phyloP scores from a whole-genome alignment of 2,113 vertebrate species.

The Tragelaphus strepsiceros region DNA sequence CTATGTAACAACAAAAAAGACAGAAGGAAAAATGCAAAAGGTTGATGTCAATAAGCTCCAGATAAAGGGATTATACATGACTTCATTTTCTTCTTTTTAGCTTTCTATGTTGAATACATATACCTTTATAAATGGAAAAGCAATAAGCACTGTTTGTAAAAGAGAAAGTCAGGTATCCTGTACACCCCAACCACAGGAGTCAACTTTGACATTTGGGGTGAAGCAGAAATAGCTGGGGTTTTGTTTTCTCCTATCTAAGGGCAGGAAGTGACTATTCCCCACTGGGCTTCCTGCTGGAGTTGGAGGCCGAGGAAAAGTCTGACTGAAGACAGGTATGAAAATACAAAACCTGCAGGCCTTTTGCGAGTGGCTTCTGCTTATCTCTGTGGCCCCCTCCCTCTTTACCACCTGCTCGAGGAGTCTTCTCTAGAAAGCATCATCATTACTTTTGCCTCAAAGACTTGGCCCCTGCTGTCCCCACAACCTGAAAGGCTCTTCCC shows the following conservation, averaged over 20 bases:
- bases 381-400: neutral
- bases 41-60: neutral
- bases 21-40: neutral
- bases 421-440: neutral
- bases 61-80: neutral
- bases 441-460: neutral
- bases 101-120: neutral
- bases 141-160: neutral
- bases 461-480: neutral
- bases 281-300: neutral
- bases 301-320: neutral
- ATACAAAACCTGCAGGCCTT: neutral
- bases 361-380: neutral
- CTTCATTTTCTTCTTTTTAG: neutral
- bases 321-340: neutral
- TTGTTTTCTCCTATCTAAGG: neutral
- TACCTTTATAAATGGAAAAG: neutral
- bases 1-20: neutral
- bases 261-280: slow-evolving; percentile 11
- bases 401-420: neutral
- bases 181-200: neutral
- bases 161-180: neutral
- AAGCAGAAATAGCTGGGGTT: neutral
- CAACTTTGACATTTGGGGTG: neutral
- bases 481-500: neutral